Evolutionary conservation across 2,888 invertebrate species (phyloP), one percentile per base, ranked within the genome.

Genomic region (Candidula unifasciata): DNA sequence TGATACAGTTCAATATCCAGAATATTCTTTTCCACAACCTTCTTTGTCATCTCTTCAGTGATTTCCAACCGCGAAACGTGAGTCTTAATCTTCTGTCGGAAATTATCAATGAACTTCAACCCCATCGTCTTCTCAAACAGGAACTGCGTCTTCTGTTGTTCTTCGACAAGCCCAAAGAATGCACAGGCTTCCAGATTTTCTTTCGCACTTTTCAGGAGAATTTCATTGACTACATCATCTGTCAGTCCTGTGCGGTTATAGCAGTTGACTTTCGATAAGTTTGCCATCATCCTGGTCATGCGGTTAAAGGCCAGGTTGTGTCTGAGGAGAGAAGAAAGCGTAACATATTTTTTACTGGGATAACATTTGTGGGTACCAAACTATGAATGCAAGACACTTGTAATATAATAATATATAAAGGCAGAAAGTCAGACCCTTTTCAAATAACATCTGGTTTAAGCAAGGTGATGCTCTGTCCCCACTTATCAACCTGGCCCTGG

Each of bases 241-340:
- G 16, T 71, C 71, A 69, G 27, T n/a, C 85, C 71, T 30, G 89
- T 83, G 86, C 91, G 87, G 27, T 90, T 89, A 94, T 99, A 99
- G 94, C 99, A 99, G 84, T 98, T 97, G 60, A 99, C 96, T 80
- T 98, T 95, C 85, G 97, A 97, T 88, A 99, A 95, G 95, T 99
- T 98, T n/a, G 99, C 97, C 91, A 99, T 94, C 99, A 99, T 99
- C 89, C 99, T 95, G 3, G 99, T 99, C 95, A 99, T 99, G 87
- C 99, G 92, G 94, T 99, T 99, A 92, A 96, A 96, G 35, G 99
- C 99, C 92, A 99, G 95, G 95, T 99, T 99, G 94, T 96, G 96
- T 54, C 78, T 83, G 71, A 0, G n/a, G 24, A 33, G 18, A 35
- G 13, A 64, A n/a, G 13, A 30, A 30, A 18, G 24, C n/a, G n/a